Evolutionary conservation across 2,888 invertebrate species (phyloP), one percentile per base, ranked within the genome.

Genomic region (Andrena flavipes): DNA sequence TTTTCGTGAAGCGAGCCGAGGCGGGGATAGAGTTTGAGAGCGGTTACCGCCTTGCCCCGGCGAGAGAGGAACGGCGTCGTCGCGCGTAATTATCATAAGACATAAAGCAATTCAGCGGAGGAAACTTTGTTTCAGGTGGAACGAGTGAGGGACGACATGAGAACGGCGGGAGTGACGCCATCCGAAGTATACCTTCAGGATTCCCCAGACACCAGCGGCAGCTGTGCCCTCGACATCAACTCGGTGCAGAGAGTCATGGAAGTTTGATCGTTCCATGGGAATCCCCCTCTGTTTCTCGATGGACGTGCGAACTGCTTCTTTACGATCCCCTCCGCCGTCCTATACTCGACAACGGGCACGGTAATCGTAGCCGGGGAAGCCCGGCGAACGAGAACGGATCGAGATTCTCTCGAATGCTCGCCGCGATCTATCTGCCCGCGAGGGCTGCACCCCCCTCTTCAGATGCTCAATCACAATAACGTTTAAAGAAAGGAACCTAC

Each of bases 71-170:
- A 30, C 7, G 16, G 2, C 5, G 6, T 2, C 30, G 6, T 2
- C 60, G 5, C 13, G 4, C 5, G 5, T 10, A 26, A 48, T 4
- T 26, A 29, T n/a, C 13, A 23, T 13, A 35, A 35, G 35, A 35
- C 10, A 35, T 35, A 16, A 26, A 16, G 16, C 29, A 30, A 56
- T 0, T 23, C n/a, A 20, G 7, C 0, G 1, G 7, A 7, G 0
- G 3, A 23, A 29, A 51, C 20, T 42, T 29, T 1, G 42, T 54
- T 67, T 16, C 49, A 93, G 91, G 94, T 94, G 42, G 94, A 94
- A 92, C 95, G 95, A 30, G 95, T 96, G 59, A 95, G 96, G 48
- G 96, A 96, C 88, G 95, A 96, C 80, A 95, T 96, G 95, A 95
- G 95, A 73, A 95, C 95, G 54, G 95, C 95, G 69, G 96, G 96